A percentile compares a stretch with the other conserved stretches of the same genome.
These are phyloP conservation scores for Monodelphis domestica DNA, from an alignment of 2,797 vertebrate genomes.

Conservation along the genomic window DNA sequence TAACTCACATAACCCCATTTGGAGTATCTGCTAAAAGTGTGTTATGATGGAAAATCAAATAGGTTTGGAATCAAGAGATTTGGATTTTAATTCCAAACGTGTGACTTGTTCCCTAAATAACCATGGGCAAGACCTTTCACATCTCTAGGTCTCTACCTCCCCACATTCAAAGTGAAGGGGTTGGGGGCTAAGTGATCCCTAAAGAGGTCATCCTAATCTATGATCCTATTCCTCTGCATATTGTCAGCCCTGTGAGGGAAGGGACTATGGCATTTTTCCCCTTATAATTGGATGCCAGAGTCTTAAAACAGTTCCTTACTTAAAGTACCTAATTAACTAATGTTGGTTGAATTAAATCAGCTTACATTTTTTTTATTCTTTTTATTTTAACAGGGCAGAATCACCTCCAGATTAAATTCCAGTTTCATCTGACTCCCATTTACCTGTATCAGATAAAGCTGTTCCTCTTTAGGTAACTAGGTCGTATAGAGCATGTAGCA, in stretches of 20 bases:
- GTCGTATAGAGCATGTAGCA: neutral
- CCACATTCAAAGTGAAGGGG: neutral
- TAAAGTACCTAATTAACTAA: neutral
- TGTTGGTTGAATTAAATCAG: neutral
- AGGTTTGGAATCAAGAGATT: neutral
- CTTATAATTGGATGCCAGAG: neutral
- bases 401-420: neutral
- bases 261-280: neutral
- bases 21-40: neutral
- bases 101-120: neutral
- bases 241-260: neutral
- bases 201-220: neutral
- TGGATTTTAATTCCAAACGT: neutral
- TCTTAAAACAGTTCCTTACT: neutral
- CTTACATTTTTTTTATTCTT: neutral
- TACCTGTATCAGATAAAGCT: neutral
- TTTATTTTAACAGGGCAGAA: neutral
- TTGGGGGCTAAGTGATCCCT: neutral
- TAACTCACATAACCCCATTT: neutral
- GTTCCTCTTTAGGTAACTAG: neutral
- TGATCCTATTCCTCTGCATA: neutral
- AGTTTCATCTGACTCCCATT: neutral
- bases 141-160: neutral
- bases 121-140: neutral
- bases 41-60: neutral